Evolutionary conservation across 1,140 invertebrate species (phyloP), one percentile per base, ranked within the genome.

Genomic region (Drosophila baimaii): DNA sequence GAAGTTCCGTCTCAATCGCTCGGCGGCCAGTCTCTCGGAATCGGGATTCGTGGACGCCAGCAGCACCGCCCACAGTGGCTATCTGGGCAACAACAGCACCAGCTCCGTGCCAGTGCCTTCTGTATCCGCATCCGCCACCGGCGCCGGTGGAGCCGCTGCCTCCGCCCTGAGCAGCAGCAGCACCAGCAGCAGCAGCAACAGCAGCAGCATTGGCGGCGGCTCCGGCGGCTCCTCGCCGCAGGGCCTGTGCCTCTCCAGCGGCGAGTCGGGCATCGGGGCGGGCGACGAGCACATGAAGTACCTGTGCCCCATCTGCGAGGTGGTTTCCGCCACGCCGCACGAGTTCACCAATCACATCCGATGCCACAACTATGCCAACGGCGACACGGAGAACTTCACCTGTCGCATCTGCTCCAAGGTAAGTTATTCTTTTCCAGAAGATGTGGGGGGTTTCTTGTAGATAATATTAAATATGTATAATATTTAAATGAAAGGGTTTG

Each of bases 291-390:
- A 93, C 65, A 91, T 92, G 58, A 93, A 93, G 70, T 93, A 92
- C 75, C 57, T 93, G 3, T 96, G 95, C 91, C 95, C 95, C 9
- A 94, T 95, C 46, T 96, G 95, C 91, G 93, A 94, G 29, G 93
- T 93, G 27, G 93, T 93, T 41, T 92, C 95, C 37, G 91, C 92
- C 12, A 94, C 94, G 29, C 93, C 94, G 52, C 94, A 95, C 80
- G 94, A 95, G 35, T 95, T 96, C 81, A 96, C 95, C 10, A 92
- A 94, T 35, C 95, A 96, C 89, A 95, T 96, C 63, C 93, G 95
- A 27, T 94, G 93, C 58, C 95, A 95, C 91, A 95, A 95, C 79
- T 93, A 93, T 77, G 81, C 91, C 47, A 92, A 93, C 39, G 93
- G 92, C 44, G 83, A 90, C 44, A 92, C 92, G n/a, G 93, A 93